Evolutionary conservation across 2,888 invertebrate genomes (phyloP).

Genomic region (Tortrix viridana): DNA sequence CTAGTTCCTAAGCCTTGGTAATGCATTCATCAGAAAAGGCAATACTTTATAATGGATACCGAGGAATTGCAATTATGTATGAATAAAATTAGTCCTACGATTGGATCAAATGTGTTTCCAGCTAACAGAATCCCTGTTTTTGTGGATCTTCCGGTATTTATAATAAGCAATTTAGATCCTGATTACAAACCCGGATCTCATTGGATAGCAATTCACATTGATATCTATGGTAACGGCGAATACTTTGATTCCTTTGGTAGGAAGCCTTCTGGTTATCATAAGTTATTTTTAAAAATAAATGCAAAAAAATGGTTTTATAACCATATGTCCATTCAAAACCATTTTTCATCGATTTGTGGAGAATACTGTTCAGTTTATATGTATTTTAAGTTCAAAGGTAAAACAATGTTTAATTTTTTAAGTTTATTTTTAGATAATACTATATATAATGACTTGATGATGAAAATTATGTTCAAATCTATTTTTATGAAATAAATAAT

Average conservation of each 20-base stretch:
- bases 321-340: not conserved
- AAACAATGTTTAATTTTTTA: not conserved
- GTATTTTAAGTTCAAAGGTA: constrained; percentile 7
- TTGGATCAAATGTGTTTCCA: constrained; percentile 31
- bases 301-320: constrained; percentile 11
- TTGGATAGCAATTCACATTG: constrained; percentile 9
- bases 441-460: not conserved
- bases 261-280: constrained; percentile 6
- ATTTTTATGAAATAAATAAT: constrained; percentile 10
- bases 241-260: constrained; percentile 13
- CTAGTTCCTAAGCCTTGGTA: not conserved
- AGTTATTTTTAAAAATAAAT: constrained; percentile 1
- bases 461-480: not conserved
- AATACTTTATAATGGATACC: constrained; percentile 24
- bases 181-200: constrained; percentile 12
- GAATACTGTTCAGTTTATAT: constrained; percentile 17
- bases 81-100: constrained; percentile 10
- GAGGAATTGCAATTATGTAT: constrained; percentile 18
- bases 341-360: constrained; percentile 10
- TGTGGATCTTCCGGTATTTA: not conserved
- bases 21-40: not conserved
- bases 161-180: constrained; percentile 7
- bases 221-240: constrained; percentile 2
- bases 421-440: not conserved
- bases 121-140: constrained; percentile 31